Evolutionary conservation across 1,140 invertebrate genomes (phyloP).

Genomic region (Leptestheria dahalacensis): DNA sequence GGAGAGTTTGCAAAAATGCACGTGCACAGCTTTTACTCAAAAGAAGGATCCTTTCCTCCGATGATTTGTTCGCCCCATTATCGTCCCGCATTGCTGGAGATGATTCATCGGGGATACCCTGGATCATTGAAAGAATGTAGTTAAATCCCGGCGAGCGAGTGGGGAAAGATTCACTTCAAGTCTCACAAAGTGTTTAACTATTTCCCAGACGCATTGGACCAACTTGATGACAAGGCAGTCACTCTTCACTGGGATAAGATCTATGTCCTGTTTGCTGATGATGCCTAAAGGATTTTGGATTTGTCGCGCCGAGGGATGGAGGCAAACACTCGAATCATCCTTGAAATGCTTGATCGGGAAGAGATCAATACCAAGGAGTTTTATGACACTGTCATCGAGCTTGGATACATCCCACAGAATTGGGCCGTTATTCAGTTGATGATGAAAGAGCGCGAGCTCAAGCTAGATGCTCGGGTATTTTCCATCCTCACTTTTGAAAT

Average conservation of each 20-base stretch:
- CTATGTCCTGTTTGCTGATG: not conserved
- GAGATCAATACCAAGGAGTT: not conserved
- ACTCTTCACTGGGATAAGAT: not conserved
- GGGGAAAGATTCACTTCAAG: conserved; percentile 1
- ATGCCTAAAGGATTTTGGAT: not conserved
- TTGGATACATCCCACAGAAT: not conserved
- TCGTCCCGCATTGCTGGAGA: not conserved
- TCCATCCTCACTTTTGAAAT: conserved; percentile 1
- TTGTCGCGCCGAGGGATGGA: too few species aligned
- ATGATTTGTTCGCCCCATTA: not conserved
- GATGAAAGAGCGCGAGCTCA: not conserved
- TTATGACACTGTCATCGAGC: not conserved
- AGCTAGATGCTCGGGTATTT: not conserved
- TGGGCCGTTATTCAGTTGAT: conserved; percentile 1
- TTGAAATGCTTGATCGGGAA: not conserved
- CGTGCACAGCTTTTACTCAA: not conserved
- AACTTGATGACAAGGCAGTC: not conserved
- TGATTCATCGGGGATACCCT: not conserved
- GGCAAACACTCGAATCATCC: not conserved
- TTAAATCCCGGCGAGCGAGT: not conserved
- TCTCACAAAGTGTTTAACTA: not conserved
- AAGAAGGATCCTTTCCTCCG: not conserved
- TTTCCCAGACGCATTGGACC: not conserved
- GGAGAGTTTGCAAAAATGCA: not conserved
- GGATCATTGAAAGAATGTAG: not conserved